Percentiles rank a stretch among this genome's conserved stretches.
Evolutionary conservation across 2,797 vertebrate species (phyloP).

Genomic region (Austrolebias charrua): DNA sequence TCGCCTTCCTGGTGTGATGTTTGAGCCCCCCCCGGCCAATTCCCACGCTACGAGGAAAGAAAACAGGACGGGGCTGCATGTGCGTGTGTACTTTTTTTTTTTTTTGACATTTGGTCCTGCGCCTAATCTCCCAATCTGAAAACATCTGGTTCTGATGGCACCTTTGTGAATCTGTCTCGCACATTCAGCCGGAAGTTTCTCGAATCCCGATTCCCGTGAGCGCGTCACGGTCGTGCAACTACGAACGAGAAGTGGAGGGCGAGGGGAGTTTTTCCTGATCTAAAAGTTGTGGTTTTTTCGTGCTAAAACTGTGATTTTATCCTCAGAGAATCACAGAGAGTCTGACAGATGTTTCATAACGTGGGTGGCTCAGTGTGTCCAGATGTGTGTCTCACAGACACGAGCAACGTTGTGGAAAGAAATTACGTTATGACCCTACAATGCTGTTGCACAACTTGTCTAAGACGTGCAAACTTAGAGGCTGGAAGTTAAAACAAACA

Average conservation of each 20-base stretch:
- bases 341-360: too few relatives aligned
- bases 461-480: neutral
- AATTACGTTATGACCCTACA: too few relatives aligned
- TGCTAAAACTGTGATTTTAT: too few relatives aligned
- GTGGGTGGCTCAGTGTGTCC: too few relatives aligned
- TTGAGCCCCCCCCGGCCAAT: slow-evolving; percentile 48
- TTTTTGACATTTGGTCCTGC: slow-evolving; percentile 51
- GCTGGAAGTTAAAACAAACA: neutral
- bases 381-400: too few relatives aligned
- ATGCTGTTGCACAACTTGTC: too few relatives aligned
- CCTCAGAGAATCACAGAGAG: too few relatives aligned
- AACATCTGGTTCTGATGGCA: slow-evolving; percentile 60
- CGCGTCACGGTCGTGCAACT: slow-evolving; percentile 8
- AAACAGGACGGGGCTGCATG: slow-evolving; percentile 58
- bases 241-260: slow-evolving; percentile 4
- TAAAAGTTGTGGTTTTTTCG: too few relatives aligned
- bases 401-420: too few relatives aligned
- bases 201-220: slow-evolving; percentile 53
- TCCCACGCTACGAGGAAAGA: slow-evolving; percentile 69
- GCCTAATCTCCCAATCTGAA: slow-evolving; percentile 48
- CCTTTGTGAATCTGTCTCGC: slow-evolving; percentile 40
- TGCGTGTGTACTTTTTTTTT: slow-evolving; percentile 27
- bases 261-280: slow-evolving; percentile 16
- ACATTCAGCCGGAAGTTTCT: slow-evolving; percentile 35
- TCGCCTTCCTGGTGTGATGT: slow-evolving; percentile 63